Base-by-base conservation (phyloP, 2,113 vertebrate genomes). In the Zosterops pallidus region DNA sequence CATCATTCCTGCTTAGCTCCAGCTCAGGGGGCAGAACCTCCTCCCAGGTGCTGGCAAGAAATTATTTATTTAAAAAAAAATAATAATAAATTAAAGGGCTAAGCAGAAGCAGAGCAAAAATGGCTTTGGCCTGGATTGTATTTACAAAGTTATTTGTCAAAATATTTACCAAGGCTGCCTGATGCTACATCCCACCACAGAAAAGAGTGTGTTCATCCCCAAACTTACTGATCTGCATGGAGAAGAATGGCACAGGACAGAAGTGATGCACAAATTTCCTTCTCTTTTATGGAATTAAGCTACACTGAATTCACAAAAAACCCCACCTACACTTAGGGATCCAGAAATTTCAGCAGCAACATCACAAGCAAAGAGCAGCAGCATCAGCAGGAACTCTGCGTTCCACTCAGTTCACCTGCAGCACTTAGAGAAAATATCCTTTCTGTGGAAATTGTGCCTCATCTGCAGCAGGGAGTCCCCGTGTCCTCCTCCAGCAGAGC, bases 1-100 rank as follows among this genome's bases (percentile, higher is more conserved):
- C 64, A 86, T 92, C 79, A 71, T 92, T 89, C 80, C 47, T 84
- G 29, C 64, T 92, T 65, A 95, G 81, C 60, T 37, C 62, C 49
- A 86, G 60, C 83, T 83, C 39, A 2, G 72, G 31, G 83, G 88
- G 89, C 67, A 78, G 29, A 11, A 24, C 39, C 44, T 33, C 68
- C 47, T 12, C 67, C 42, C 28, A 14, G 2, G 52, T 10, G 69
- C 35, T 41, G 37, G 47, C 44, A 75, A 90, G 7, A 89, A 89
- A 85, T 16, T 6, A 9, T 55, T 77, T 69, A 17, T 3, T 3
- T 0, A 2, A 20, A 28, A 53, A 53, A 25, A 5, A 72, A 52
- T 9, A 72, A 44, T 17, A 68, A 76, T 60, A 65, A 91, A 92
- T 72, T 52, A 68, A 76, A 89, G 53, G 33, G 59, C 65, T 85